Percentiles rank a stretch among this genome's conserved stretches.
These are phyloP conservation scores for Zygaena filipendulae DNA, from an alignment of 2,888 invertebrate species.

Conservation along the genomic window DNA sequence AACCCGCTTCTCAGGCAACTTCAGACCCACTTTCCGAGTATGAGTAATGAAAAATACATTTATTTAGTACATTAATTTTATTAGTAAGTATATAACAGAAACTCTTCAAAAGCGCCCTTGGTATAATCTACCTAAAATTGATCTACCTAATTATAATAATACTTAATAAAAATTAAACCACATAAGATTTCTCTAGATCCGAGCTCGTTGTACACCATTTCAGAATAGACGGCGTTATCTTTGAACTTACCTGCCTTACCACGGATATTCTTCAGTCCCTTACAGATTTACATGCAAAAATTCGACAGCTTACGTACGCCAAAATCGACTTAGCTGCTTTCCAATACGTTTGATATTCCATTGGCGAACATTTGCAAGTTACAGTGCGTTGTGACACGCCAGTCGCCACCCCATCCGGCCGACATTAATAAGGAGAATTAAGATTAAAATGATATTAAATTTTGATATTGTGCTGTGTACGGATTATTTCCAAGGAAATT, in stretches of 20 bases:
- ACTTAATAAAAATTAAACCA: too few relatives aligned
- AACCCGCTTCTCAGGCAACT: too few relatives aligned
- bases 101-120: too few relatives aligned
- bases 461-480: constrained; percentile 66
- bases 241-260: constrained; percentile 59
- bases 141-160: too few relatives aligned
- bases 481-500: constrained; percentile 62
- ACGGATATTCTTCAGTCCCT: constrained; percentile 29
- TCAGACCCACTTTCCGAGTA: too few relatives aligned
- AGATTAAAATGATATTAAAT: constrained; percentile 69
- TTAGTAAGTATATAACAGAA: too few relatives aligned
- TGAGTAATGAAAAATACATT: too few relatives aligned
- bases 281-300: constrained; percentile 23
- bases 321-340: constrained; percentile 13
- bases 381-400: constrained; percentile 29
- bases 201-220: constrained; percentile 53
- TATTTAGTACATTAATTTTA: too few relatives aligned
- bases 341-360: constrained; percentile 17
- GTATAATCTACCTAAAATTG: too few relatives aligned
- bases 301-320: constrained; percentile 1
- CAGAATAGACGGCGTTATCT: constrained; percentile 50
- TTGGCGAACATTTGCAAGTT: constrained; percentile 18
- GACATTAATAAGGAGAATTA: constrained; percentile 65
- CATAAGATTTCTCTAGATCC: constrained; percentile 34
- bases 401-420: constrained; percentile 53